These are phyloP conservation scores for Lerema accius DNA, from an alignment of 1,140 invertebrate genomes.

Conservation along the genomic window DNA sequence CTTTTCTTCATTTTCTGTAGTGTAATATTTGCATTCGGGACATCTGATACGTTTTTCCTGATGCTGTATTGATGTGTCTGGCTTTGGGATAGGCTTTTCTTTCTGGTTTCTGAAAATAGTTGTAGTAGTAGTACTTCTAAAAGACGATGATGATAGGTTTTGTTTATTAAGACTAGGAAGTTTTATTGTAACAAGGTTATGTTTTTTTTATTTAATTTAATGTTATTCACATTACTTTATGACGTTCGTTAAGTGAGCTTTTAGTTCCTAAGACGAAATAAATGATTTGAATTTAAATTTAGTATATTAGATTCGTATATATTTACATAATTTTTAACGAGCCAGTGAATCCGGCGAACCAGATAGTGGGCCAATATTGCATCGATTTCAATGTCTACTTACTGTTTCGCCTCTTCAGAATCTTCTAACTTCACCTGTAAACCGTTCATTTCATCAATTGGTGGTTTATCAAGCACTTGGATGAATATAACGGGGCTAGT, in stretches of 20 bases:
- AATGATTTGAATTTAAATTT: neutral
- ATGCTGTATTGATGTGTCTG: neutral
- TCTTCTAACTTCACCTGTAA: neutral
- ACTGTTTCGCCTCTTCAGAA: neutral
- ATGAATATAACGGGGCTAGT: neutral
- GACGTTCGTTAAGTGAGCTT: too few relatives aligned
- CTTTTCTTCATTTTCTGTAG: conserved; percentile 56
- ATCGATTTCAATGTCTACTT: too few relatives aligned
- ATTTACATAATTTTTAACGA: neutral
- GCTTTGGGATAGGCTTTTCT: conserved; percentile 4
- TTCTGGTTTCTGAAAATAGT: conserved; percentile 13
- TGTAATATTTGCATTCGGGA: conserved; percentile 54
- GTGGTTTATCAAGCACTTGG: neutral
- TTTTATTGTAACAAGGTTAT: too few relatives aligned
- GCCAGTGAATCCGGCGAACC: neutral
- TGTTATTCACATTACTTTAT: too few relatives aligned
- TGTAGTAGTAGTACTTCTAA: too few relatives aligned
- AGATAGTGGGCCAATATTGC: too few relatives aligned
- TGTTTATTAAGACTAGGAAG: too few relatives aligned
- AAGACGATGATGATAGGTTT: too few relatives aligned
- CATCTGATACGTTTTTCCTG: conserved; percentile 43
- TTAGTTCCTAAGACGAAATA: too few relatives aligned
- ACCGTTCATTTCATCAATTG: neutral
- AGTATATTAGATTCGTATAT: neutral
- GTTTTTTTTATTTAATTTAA: too few relatives aligned